Conservation (phyloP, 1,140 invertebrate species). For the Piezodorus guildinii region DNA sequence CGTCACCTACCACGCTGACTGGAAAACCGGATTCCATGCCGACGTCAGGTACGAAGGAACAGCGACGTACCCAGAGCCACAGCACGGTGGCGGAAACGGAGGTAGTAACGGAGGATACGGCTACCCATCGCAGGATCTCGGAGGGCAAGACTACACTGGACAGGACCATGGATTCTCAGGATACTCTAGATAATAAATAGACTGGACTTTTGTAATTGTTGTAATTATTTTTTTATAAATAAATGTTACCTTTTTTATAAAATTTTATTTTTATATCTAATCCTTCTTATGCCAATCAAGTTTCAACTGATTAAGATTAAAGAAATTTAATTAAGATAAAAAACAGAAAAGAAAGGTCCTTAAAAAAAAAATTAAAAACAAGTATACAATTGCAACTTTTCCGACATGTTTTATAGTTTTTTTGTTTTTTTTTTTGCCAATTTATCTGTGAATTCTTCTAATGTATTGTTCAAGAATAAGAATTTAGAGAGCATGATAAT, state of each 20-base stretch:
- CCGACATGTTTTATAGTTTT: no score
- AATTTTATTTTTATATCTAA: no score
- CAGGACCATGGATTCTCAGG: background rate
- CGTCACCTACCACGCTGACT: slow-evolving; percentile 66
- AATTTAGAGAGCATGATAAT: no score
- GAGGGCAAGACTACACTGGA: background rate
- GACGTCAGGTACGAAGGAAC: slow-evolving; percentile 57
- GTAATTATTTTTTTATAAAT: slow-evolving; percentile 17
- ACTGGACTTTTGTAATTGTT: slow-evolving; percentile 12
- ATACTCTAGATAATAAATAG: background rate
- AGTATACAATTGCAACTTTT: no score
- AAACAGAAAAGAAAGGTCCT: no score
- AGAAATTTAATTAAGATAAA: no score
- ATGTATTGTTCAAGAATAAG: no score
- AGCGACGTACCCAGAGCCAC: background rate
- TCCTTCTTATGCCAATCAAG: no score
- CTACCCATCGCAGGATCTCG: slow-evolving; percentile 2
- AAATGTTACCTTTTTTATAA: slow-evolving; percentile 13
- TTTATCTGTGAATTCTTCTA: no score
- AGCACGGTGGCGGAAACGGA: background rate
- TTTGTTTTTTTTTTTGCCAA: no score
- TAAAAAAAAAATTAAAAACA: no score
- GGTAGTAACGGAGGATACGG: background rate
- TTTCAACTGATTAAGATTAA: no score
- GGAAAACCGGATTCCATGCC: slow-evolving; percentile 66